Percentiles rank a stretch among this genome's conserved stretches.
phyloP scores from a whole-genome alignment of 2,113 vertebrate species.

The Riparia riparia region DNA sequence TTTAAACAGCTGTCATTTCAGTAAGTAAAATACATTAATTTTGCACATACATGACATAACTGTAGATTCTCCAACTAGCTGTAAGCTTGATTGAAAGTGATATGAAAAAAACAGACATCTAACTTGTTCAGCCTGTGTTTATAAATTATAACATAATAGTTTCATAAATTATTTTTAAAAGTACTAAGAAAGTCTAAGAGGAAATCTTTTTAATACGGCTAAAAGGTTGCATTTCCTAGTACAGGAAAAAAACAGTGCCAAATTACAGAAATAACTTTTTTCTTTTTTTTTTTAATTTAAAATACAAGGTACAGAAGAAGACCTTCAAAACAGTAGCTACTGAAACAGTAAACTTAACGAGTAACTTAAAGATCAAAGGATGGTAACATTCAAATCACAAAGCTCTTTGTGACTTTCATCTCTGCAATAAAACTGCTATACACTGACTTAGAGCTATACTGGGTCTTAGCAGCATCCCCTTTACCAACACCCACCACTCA shows the following conservation, averaged over 20 bases:
- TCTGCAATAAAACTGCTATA: conserved; percentile 30
- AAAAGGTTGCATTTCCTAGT: conserved; percentile 80
- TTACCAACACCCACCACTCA: background rate
- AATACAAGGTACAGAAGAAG: background rate
- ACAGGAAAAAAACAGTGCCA: conserved; percentile 77
- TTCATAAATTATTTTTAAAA: background rate
- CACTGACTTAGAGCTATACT: background rate
- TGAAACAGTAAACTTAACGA: conserved; percentile 39
- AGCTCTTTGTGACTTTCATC: conserved; percentile 52
- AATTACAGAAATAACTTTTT: conserved; percentile 10
- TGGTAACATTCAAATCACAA: conserved; percentile 49
- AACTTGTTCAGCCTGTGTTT: background rate
- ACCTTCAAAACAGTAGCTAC: conserved; percentile 31
- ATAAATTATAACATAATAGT: background rate
- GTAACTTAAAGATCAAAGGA: conserved; percentile 63
- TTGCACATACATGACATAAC: background rate
- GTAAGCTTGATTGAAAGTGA: background rate
- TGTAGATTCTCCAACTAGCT: background rate
- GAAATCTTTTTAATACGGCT: conserved; percentile 75
- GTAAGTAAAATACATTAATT: background rate
- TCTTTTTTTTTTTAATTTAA: background rate
- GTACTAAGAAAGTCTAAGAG: background rate
- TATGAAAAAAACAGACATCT: background rate
- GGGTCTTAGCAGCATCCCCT: conserved; percentile 20
- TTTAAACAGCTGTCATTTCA: background rate